A percentile compares a stretch with the other conserved stretches of the same genome.
phyloP scores from a whole-genome alignment of 1,140 invertebrate genomes.

The Pogonus chalceus region DNA sequence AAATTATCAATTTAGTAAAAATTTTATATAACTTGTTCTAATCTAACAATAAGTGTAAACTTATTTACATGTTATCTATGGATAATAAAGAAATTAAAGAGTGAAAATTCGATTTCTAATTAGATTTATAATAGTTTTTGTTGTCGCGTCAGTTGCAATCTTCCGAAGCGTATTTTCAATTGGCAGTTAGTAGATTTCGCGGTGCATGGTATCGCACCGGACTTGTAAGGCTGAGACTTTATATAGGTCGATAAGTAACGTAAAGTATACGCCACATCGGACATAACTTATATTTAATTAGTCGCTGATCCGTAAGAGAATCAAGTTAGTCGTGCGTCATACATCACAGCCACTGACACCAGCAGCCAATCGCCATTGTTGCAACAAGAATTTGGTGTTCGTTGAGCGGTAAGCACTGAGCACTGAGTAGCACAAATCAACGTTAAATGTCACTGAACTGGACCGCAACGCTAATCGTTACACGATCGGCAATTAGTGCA shows the following conservation, averaged over 20 bases:
- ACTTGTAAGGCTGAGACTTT: not conserved
- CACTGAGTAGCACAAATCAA: too few relatives aligned
- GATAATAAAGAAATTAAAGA: too few relatives aligned
- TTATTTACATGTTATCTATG: too few relatives aligned
- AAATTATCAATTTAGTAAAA: too few relatives aligned
- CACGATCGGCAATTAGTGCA: too few relatives aligned
- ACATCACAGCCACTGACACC: slow-evolving; percentile 13
- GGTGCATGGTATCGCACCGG: not conserved
- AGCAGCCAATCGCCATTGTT: not conserved
- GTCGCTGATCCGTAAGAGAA: slow-evolving; percentile 22
- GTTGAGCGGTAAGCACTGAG: too few relatives aligned
- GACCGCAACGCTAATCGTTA: not conserved
- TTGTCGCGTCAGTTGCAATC: too few relatives aligned
- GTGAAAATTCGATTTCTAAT: too few relatives aligned
- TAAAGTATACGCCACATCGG: slow-evolving; percentile 19
- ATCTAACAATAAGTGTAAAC: too few relatives aligned
- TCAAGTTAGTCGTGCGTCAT: slow-evolving; percentile 17
- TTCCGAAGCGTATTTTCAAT: too few relatives aligned
- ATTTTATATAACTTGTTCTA: too few relatives aligned
- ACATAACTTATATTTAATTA: slow-evolving; percentile 25
- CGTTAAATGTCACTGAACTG: slow-evolving; percentile 5
- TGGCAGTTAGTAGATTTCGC: not conserved
- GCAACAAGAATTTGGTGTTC: not conserved
- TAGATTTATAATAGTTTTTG: too few relatives aligned
- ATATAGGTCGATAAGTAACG: slow-evolving; percentile 17